Conservation (phyloP, 1,140 invertebrate species). For the Dryas iulia region DNA sequence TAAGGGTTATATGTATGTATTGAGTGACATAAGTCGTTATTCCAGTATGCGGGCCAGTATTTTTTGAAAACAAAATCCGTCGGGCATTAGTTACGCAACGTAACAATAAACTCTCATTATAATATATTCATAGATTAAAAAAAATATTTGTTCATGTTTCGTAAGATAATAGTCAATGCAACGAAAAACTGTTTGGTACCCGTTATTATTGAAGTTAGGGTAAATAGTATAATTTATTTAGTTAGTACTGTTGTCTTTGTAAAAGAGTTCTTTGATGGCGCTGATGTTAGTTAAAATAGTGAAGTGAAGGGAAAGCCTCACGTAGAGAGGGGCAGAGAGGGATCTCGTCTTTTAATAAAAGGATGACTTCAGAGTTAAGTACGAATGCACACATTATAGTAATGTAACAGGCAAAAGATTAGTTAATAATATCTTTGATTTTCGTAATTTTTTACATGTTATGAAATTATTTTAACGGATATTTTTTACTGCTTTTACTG, state of each 20-base stretch:
- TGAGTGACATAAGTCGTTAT: slow-evolving; percentile 21
- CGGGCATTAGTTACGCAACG: slow-evolving; percentile 29
- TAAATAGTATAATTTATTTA: slow-evolving; percentile 56
- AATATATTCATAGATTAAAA: slow-evolving; percentile 17
- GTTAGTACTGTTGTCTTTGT: slow-evolving; percentile 46
- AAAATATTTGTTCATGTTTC: slow-evolving; percentile 27
- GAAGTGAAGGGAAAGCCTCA: not conserved
- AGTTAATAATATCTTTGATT: too few relatives aligned
- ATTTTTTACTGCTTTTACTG: too few relatives aligned
- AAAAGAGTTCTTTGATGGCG: slow-evolving; percentile 25
- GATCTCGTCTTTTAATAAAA: not conserved
- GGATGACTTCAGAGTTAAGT: not conserved
- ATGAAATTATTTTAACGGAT: too few relatives aligned
- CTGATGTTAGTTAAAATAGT: slow-evolving; percentile 4
- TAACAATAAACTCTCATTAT: slow-evolving; percentile 21
- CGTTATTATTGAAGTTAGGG: slow-evolving; percentile 29
- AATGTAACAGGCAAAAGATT: not conserved
- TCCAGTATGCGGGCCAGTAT: slow-evolving; percentile 41
- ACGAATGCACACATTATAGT: not conserved
- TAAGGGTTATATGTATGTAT: slow-evolving; percentile 26
- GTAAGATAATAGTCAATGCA: slow-evolving; percentile 42
- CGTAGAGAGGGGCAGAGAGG: not conserved
- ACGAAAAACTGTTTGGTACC: slow-evolving; percentile 45
- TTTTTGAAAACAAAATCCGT: slow-evolving; percentile 31
- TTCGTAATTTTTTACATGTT: too few relatives aligned